Conservation (phyloP, 2,888 invertebrate genomes). For the Agrotis clavis region DNA sequence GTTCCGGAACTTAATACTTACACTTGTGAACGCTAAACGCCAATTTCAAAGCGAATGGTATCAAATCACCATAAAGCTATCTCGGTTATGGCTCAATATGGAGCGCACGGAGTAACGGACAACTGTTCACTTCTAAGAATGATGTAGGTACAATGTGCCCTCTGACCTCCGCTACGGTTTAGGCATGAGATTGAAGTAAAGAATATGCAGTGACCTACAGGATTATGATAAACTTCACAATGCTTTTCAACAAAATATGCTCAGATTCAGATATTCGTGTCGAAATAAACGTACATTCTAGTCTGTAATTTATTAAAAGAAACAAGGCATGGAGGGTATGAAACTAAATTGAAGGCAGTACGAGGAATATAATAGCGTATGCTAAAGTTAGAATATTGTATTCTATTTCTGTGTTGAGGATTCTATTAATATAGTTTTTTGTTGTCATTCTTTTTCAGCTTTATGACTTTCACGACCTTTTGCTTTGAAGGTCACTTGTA, state of each 20-base stretch:
- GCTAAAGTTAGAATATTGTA: constrained; percentile 20
- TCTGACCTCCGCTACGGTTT: constrained; percentile 69
- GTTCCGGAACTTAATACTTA: constrained; percentile 69
- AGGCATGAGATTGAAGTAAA: constrained; percentile 75
- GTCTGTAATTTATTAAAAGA: constrained; percentile 34
- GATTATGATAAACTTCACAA: constrained; percentile 70
- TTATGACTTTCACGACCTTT: neutral
- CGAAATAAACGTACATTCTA: constrained; percentile 34
- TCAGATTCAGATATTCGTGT: constrained; percentile 42
- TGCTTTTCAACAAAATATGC: constrained; percentile 57
- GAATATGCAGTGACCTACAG: constrained; percentile 73
- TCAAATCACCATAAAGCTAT: constrained; percentile 90
- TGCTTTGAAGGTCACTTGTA: neutral
- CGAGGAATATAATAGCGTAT: constrained; percentile 19
- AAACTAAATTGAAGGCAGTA: constrained; percentile 18
- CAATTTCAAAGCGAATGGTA: constrained; percentile 88
- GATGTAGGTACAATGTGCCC: constrained; percentile 79
- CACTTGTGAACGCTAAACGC: constrained; percentile 80
- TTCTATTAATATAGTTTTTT: constrained; percentile 25
- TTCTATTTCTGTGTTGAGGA: constrained; percentile 38
- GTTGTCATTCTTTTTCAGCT: neutral
- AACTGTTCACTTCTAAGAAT: constrained; percentile 76
- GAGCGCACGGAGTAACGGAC: constrained; percentile 84
- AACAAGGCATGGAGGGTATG: constrained; percentile 15
- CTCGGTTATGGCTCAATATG: constrained; percentile 81